phyloP scores from a whole-genome alignment of 2,888 invertebrate species.

The Hyppa rectilinea region DNA sequence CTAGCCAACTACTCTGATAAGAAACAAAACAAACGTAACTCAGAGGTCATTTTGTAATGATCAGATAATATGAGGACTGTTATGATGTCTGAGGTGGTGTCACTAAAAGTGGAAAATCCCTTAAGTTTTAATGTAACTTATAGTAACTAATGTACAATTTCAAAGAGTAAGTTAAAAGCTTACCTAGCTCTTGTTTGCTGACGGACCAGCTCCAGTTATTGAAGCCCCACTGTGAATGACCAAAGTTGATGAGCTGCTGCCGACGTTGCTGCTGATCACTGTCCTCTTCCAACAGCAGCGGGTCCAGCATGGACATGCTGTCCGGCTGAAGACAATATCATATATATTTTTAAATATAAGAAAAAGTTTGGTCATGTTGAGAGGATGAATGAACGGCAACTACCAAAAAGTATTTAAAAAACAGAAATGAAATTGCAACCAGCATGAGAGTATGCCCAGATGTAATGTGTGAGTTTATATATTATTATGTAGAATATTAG shows the following conservation, averaged over 20 bases:
- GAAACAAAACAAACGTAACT: neutral
- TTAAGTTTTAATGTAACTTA: neutral
- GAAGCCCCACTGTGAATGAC: slow-evolving; percentile 88
- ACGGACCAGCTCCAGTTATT: slow-evolving; percentile 89
- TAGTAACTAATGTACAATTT: neutral
- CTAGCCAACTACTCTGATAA: neutral
- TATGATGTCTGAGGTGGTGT: neutral
- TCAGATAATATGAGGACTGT: neutral
- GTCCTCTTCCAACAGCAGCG: slow-evolving; percentile 74
- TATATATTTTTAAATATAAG: neutral
- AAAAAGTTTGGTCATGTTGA: neutral
- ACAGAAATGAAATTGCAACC: neutral
- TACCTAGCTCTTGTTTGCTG: slow-evolving; percentile 87
- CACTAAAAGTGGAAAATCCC: neutral
- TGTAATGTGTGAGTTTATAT: neutral
- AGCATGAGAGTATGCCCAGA: neutral
- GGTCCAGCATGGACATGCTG: slow-evolving; percentile 62
- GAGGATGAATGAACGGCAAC: neutral
- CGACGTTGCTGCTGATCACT: slow-evolving; percentile 80
- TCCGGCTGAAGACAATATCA: slow-evolving; percentile 73
- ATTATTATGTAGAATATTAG: too few relatives aligned
- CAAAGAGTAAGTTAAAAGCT: slow-evolving; percentile 15
- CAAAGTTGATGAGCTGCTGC: slow-evolving; percentile 88
- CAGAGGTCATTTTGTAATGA: neutral
- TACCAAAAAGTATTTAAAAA: neutral